Base-by-base conservation (phyloP, 2,888 invertebrate species). In the Drosophila neonasuta region DNA sequence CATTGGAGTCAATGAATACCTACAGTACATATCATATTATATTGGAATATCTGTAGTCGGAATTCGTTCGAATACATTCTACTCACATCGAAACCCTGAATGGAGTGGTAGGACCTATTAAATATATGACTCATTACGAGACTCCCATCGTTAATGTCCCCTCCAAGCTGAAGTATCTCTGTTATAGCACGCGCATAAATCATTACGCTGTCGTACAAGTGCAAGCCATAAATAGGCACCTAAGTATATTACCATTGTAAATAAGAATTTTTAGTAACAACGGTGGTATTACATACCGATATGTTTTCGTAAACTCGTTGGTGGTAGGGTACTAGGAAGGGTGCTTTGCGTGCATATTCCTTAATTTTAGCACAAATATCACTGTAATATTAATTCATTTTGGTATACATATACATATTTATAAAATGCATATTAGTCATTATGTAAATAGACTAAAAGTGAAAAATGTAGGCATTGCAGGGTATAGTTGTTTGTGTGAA, bases 191-290 rank as follows among this genome's bases (percentile, higher is more conserved):
- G 92, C 0, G 97, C 97, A 92, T 97, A 97, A 58, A 97, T 93
- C 89, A 94, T 94, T 2, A 98, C 96, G 0, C 97, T 97, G 86
- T 97, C 97, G 90, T 96, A 97, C 0, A 96, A 92, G 88, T 97
- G 95, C 0, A 96, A 95, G 0, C 96, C 97, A 91, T 95, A 95
- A 77, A 95, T 95, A 0, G 95, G 95, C 0, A 96, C 95, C 95
- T 95, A 81, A 60, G 36, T 17, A 5, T 6, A 11, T 41, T n/a
- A 3, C 11, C 2, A 6, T 15, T 29, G 1, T 7, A 15, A 6
- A 15, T 11, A 11, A 10, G 11, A 29, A 13, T 29, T 39, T 24
- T 0, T 13, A 9, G 9, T 8, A 4, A 13, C 0, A 6, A 24
- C 1, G 0, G 17, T 17, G n/a, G 1, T 11, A 34, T 11, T 17